These are phyloP conservation scores for Colletes collaris DNA, from an alignment of 2,888 invertebrate species.

Conservation along the genomic window DNA sequence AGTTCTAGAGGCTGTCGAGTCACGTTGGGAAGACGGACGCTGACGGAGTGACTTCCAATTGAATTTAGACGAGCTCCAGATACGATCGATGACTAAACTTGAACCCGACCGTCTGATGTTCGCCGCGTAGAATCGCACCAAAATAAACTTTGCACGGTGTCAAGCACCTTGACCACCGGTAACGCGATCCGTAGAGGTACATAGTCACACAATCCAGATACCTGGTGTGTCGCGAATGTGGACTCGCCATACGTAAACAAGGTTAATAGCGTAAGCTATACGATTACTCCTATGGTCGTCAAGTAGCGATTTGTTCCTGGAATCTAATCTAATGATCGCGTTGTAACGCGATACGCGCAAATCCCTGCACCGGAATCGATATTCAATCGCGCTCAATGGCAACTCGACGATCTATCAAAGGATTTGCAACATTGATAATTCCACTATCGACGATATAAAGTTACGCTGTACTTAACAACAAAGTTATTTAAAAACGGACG, in stretches of 20 bases:
- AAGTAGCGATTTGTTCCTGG: slow-evolving; percentile 51
- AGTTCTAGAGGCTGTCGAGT: background rate
- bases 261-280: slow-evolving; percentile 51
- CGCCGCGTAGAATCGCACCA: background rate
- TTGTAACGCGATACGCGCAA: slow-evolving; percentile 33
- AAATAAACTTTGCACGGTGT: slow-evolving; percentile 42
- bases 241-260: slow-evolving; percentile 54
- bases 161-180: slow-evolving; percentile 47
- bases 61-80: background rate
- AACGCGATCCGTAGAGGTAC: slow-evolving; percentile 29
- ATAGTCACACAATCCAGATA: slow-evolving; percentile 40
- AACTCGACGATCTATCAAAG: slow-evolving; percentile 8
- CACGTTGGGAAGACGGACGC: background rate
- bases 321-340: slow-evolving; percentile 46
- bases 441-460: no score
- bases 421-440: background rate
- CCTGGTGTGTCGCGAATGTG: slow-evolving; percentile 28
- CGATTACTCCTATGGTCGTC: slow-evolving; percentile 37
- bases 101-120: background rate
- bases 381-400: slow-evolving; percentile 33
- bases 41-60: background rate
- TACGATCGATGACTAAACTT: background rate
- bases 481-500: no score
- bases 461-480: no score
- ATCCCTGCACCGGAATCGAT: slow-evolving; percentile 27